Percentiles rank a stretch among this genome's conserved stretches.
These are phyloP conservation scores for Martes martes DNA, from an alignment of 2,113 vertebrate species.

Conservation along the genomic window DNA sequence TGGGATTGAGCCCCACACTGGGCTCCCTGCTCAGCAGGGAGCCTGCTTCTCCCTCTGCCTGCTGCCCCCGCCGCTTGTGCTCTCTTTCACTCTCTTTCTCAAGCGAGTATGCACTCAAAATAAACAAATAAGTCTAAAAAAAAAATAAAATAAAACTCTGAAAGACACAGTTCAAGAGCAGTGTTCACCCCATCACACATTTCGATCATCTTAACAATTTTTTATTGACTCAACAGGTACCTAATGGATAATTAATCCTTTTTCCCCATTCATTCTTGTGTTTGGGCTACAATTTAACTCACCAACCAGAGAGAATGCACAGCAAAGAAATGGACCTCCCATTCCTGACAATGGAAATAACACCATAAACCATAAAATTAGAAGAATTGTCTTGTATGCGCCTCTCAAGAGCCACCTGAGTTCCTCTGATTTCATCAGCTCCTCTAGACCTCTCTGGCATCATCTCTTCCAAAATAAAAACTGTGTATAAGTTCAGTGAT, in stretches of 20 bases:
- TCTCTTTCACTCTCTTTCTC: neutral
- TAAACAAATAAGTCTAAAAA: neutral
- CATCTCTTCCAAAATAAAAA: neutral
- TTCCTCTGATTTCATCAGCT: neutral
- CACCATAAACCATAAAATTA: neutral
- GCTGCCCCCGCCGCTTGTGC: neutral
- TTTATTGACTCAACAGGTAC: neutral
- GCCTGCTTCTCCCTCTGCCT: neutral
- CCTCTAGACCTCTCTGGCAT: neutral
- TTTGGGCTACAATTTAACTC: neutral
- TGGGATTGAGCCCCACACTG: neutral
- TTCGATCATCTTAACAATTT: neutral
- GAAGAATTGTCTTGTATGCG: neutral
- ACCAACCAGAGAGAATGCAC: neutral
- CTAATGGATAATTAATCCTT: neutral
- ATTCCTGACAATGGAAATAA: neutral
- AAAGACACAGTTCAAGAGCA: neutral
- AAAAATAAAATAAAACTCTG: neutral
- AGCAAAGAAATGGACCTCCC: neutral
- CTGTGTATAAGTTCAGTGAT: neutral
- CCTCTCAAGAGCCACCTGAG: neutral
- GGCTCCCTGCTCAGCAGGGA: neutral
- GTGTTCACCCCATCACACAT: too few species aligned
- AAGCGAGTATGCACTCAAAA: too few species aligned
- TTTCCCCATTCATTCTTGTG: neutral